Percentiles rank a stretch among this genome's conserved stretches.
phyloP scores from a whole-genome alignment of 2,888 invertebrate species.

The Ommatoiulus sabulosus region DNA sequence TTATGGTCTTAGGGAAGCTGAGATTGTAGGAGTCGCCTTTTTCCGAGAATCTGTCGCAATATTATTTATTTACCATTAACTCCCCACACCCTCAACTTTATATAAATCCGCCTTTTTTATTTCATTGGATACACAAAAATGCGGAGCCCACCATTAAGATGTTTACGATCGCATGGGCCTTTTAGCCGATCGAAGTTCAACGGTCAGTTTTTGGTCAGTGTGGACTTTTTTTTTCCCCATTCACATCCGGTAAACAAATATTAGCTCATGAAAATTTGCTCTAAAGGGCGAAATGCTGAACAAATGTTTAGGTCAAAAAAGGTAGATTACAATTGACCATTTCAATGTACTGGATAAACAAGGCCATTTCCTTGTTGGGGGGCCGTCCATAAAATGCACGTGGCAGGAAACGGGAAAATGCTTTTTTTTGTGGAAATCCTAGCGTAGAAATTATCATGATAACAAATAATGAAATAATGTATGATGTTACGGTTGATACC shows the following conservation, averaged over 20 bases:
- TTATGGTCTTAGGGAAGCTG: slow-evolving; percentile 34
- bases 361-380: neutral
- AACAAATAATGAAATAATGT: too few species aligned
- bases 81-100: neutral
- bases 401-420: too few species aligned
- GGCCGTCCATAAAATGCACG: neutral
- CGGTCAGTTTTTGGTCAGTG: slow-evolving; percentile 5
- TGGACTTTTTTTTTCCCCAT: neutral
- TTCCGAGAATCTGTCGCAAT: slow-evolving; percentile 22
- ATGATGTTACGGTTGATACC: too few species aligned
- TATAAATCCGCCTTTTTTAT: slow-evolving; percentile 28
- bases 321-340: neutral
- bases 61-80: slow-evolving; percentile 34
- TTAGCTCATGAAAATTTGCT: neutral
- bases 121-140: slow-evolving; percentile 28
- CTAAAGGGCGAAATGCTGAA: neutral
- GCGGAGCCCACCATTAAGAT: neutral
- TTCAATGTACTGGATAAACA: neutral
- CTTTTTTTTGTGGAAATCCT: too few species aligned
- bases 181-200: slow-evolving; percentile 21
- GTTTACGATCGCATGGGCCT: slow-evolving; percentile 32
- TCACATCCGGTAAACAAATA: neutral
- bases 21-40: slow-evolving; percentile 6
- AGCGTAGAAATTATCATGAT: too few species aligned
- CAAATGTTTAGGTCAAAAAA: slow-evolving; percentile 13